A percentile compares a stretch with the other conserved stretches of the same genome.
Conservation (phyloP, 2,888 invertebrate genomes). For the Cephalotes varians region DNA sequence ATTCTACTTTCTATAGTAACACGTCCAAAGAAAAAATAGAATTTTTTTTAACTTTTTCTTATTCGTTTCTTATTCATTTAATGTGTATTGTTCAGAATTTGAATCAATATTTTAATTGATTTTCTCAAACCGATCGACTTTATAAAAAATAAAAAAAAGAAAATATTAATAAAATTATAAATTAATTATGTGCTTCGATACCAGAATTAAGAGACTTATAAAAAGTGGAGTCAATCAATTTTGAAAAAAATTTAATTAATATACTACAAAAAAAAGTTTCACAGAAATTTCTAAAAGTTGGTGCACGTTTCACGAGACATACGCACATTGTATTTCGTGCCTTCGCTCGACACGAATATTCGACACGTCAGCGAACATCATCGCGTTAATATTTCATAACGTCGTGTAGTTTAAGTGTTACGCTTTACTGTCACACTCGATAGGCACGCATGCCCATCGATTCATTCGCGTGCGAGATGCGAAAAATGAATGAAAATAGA, state of each 20-base stretch:
- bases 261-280: too few species aligned
- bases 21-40: background rate
- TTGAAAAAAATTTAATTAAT: too few species aligned
- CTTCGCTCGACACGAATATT: background rate
- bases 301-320: conserved; percentile 40
- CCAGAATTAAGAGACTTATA: background rate
- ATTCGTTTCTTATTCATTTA: background rate
- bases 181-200: background rate
- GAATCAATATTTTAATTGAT: background rate
- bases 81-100: background rate
- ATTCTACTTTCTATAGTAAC: background rate
- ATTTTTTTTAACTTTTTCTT: background rate
- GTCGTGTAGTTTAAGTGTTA: conserved; percentile 40
- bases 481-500: conserved; percentile 40
- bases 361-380: conserved; percentile 27
- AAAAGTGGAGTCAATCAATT: background rate
- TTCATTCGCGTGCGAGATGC: conserved; percentile 1
- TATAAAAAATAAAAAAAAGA: background rate
- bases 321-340: conserved; percentile 56
- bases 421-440: conserved; percentile 51
- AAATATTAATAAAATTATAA: background rate
- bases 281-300: background rate
- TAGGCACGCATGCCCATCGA: background rate
- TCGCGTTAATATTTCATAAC: conserved; percentile 29
- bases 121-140: background rate